Base-by-base conservation (phyloP, 2,888 invertebrate genomes). In the Drosophila parthenogenetica region DNA sequence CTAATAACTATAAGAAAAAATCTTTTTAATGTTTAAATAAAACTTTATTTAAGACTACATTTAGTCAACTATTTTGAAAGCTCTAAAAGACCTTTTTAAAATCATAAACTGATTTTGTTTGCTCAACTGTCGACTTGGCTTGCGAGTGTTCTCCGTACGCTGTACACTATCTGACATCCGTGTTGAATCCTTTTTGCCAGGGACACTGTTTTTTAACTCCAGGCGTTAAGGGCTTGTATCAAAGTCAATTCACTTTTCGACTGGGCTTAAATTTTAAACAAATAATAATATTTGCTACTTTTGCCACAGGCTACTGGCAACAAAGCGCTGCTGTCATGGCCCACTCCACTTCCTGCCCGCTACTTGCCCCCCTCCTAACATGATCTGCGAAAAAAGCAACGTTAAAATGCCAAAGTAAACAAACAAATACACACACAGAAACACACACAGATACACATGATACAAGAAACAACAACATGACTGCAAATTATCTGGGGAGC, bases 251-350 rank as follows among this genome's bases (percentile, higher is more conserved):
- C 66, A 57, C 54, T 66, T 70, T 62, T 68, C 16, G 63, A 49
- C 62, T 69, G 70, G 48, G 61, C 73, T 81, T 80, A 81, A 84
- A 85, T 87, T 86, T 80, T 73, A 81, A 81, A 69, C 88, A 81
- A 87, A 83, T 75, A 83, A 87, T 68, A 85, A 85, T 85, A 85
- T 85, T 85, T 85, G 79, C 73, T 68, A 71, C 77, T 58, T 29
- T 58, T 57, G 77, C 87, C 74, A 61, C 74, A 66, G 58, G 75
- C 61, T 50, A 39, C 14, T 32, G 17, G 43, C 58, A 55, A 60
- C 63, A 66, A 66, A 62, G 57, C 54, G 46, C 43, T 37, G 17
- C 46, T 40, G 53, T 58, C 17, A 60, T 58, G 46, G 46, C 22
- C 51, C 32, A 14, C 50, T 16, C 40, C 22, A 51, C 32, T 22